Percentiles rank a stretch among this genome's conserved stretches.
Conservation (phyloP, 2,888 invertebrate genomes). For the Noctua fimbriata region DNA sequence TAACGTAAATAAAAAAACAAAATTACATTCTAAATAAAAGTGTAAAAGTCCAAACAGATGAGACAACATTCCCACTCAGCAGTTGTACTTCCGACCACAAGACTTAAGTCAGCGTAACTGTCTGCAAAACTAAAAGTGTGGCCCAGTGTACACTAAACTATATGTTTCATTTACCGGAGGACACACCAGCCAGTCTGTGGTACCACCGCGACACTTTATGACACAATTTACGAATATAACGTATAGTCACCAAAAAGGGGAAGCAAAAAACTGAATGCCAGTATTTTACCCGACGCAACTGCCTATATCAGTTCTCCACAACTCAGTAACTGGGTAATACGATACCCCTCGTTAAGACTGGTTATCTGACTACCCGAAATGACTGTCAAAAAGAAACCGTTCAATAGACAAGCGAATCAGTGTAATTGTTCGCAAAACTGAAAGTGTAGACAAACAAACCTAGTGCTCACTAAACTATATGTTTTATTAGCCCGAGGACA, state of each 20-base stretch:
- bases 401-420: background rate
- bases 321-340: background rate
- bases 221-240: background rate
- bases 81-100: background rate
- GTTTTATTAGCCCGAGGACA: conserved; percentile 58
- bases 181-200: conserved; percentile 25
- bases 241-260: background rate
- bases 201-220: background rate
- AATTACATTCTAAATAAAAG: background rate
- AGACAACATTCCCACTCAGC: background rate
- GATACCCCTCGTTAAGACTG: background rate
- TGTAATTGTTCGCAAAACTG: conserved; percentile 37
- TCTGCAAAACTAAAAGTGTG: conserved; percentile 51
- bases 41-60: background rate
- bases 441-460: conserved; percentile 56
- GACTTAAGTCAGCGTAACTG: background rate
- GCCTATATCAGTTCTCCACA: background rate
- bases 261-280: background rate
- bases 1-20: background rate
- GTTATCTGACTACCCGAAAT: background rate
- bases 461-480: conserved; percentile 19
- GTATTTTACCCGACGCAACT: background rate
- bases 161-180: conserved; percentile 44
- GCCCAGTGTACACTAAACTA: conserved; percentile 10
- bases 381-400: background rate